phyloP scores from a whole-genome alignment of 2,113 vertebrate species.

The Oncorhynchus tshawytscha region DNA sequence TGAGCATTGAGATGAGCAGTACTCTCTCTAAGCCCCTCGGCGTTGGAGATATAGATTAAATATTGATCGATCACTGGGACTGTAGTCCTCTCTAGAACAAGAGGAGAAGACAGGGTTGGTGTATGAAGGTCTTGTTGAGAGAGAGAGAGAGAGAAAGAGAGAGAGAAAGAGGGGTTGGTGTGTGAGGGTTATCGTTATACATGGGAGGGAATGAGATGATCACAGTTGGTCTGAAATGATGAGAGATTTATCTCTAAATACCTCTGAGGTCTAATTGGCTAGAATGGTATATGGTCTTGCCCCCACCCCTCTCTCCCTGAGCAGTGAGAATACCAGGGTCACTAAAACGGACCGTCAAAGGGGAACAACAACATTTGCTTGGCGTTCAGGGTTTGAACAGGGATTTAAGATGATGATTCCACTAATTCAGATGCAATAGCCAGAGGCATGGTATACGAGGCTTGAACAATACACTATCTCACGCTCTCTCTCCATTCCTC shows the following conservation, averaged over 20 bases:
- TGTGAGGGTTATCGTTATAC: conserved; percentile 33
- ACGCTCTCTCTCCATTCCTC: neutral
- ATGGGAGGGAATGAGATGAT: conserved; percentile 12
- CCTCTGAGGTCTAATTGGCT: conserved; percentile 31
- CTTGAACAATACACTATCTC: neutral
- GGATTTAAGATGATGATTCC: conserved; percentile 6
- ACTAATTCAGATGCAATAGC: neutral
- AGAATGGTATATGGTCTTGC: neutral
- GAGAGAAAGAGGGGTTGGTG: no score
- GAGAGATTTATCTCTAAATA: conserved; percentile 43
- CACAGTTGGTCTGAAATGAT: conserved; percentile 13
- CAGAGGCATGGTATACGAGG: neutral
- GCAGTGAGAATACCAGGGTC: neutral
- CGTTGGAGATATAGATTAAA: conserved; percentile 39
- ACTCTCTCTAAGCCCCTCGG: conserved; percentile 18
- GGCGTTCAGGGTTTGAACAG: neutral
- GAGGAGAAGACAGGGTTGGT: no score
- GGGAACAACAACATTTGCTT: neutral
- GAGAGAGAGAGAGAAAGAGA: no score
- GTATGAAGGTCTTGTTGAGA: no score
- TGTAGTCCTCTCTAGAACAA: neutral
- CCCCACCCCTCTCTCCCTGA: neutral
- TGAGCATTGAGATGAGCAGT: conserved; percentile 34
- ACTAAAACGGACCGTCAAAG: neutral
- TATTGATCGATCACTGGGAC: conserved; percentile 40